Conservation (phyloP, 1,140 invertebrate species). For the Brachionus sp. region DNA sequence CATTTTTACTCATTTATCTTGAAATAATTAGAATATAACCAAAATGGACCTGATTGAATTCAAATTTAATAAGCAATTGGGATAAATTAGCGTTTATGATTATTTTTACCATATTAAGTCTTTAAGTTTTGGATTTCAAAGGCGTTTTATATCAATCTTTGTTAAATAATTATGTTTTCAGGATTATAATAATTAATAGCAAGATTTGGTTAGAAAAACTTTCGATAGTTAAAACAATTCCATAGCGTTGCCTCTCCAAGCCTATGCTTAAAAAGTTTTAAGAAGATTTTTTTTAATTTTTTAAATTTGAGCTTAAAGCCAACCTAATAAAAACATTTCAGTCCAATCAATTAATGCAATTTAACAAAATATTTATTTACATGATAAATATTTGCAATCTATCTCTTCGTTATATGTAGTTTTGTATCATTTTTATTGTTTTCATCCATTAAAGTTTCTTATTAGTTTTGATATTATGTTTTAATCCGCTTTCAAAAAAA, state of each 20-base stretch:
- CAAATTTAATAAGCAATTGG: too few species aligned
- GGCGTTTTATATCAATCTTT: conserved; percentile 21
- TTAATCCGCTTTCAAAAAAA: conserved; percentile 6
- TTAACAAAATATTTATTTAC: conserved; percentile 14
- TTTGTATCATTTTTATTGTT: neutral
- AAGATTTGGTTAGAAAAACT: neutral
- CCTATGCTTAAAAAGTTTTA: neutral
- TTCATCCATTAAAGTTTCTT: conserved; percentile 5
- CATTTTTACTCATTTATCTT: too few species aligned
- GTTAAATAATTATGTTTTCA: conserved; percentile 21
- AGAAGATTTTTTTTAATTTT: neutral
- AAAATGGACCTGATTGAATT: too few species aligned
- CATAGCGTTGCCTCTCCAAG: neutral
- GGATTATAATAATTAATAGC: conserved; percentile 21
- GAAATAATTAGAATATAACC: too few species aligned
- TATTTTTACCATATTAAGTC: neutral
- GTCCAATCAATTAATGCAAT: conserved; percentile 5
- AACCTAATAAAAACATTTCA: conserved; percentile 23
- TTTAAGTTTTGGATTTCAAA: neutral
- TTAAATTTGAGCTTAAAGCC: neutral
- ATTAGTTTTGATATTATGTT: neutral
- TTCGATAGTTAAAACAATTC: neutral
- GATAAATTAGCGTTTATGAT: too few species aligned
- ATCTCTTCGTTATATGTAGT: neutral
- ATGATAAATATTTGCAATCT: conserved; percentile 17